Evolutionary conservation across 92 coral and sea anemone species (phyloP).

Genomic region (Scolanthus callimorphus): DNA sequence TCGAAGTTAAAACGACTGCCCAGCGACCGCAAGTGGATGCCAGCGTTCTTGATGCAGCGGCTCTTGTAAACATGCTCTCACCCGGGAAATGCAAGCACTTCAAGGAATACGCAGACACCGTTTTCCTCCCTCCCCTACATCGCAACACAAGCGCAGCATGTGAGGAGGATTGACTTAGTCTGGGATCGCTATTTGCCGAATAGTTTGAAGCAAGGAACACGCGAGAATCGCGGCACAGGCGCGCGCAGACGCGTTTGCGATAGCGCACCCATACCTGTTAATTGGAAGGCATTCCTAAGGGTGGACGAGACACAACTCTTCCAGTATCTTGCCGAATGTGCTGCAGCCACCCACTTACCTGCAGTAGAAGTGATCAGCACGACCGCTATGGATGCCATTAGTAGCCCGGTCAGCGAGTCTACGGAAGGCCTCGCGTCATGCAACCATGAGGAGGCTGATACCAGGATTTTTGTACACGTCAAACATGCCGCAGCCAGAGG

Average conservation of each 20-base stretch:
- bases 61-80: constrained; percentile 37
- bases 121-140: constrained; percentile 21
- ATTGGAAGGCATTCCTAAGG: constrained; percentile 8
- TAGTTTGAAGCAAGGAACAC: constrained; percentile 29
- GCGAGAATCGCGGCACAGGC: constrained; percentile 39
- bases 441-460: constrained; percentile 39
- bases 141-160: constrained; percentile 25
- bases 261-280: constrained; percentile 3
- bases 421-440: too few species aligned
- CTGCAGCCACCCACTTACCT: too few species aligned
- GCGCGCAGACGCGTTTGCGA: constrained; percentile 30
- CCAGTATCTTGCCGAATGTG: constrained; percentile 23
- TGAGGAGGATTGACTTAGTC: constrained; percentile 18
- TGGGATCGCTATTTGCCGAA: constrained; percentile 21
- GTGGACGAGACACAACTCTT: constrained; percentile 43
- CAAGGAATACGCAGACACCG: constrained; percentile 12
- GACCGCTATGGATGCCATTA: constrained; percentile 17
- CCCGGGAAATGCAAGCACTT: constrained; percentile 39
- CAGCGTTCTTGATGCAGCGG: constrained; percentile 46
- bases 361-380: constrained; percentile 25
- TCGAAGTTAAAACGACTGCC: constrained; percentile 5
- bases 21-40: constrained; percentile 38
- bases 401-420: constrained; percentile 1
- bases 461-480: constrained; percentile 43
- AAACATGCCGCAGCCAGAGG: constrained; percentile 32